Percentiles rank a stretch among this genome's conserved stretches.
Conservation (phyloP, 2,888 invertebrate genomes). For the Odontomyia ornata region DNA sequence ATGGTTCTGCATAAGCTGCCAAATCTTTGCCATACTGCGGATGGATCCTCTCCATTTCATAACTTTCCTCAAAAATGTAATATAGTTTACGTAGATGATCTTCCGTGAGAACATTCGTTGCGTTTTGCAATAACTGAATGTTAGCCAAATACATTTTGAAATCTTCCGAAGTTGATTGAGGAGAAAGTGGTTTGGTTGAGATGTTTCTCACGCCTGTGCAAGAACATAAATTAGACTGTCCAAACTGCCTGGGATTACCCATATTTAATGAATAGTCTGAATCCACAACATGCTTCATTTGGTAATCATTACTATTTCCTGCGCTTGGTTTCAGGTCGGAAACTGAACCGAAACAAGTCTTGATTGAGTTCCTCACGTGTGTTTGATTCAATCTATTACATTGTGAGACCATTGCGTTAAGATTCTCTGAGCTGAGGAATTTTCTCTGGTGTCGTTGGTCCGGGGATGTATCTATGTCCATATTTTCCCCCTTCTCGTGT, state of each 20-base stretch:
- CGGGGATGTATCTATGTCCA: too few relatives aligned
- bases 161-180: constrained; percentile 74
- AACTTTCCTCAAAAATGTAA: constrained; percentile 69
- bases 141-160: constrained; percentile 77
- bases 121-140: constrained; percentile 77
- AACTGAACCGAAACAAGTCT: constrained; percentile 63
- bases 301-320: not conserved
- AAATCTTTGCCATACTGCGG: not conserved
- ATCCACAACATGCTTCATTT: not conserved
- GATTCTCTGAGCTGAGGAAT: constrained; percentile 63
- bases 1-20: not conserved
- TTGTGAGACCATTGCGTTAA: constrained; percentile 56
- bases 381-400: constrained; percentile 58
- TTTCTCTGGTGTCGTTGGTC: constrained; percentile 58
- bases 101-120: constrained; percentile 71
- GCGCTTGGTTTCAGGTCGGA: constrained; percentile 61
- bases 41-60: constrained; percentile 58
- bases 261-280: not conserved
- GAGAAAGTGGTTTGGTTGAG: constrained; percentile 73
- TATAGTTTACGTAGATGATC: constrained; percentile 70
- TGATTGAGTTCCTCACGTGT: constrained; percentile 56
- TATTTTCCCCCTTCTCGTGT: not conserved
- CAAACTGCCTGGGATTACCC: constrained; percentile 46
- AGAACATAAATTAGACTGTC: constrained; percentile 60
- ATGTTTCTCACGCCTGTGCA: constrained; percentile 66